Evolutionary conservation across 1,140 invertebrate species (phyloP).

Genomic region (Ephestia elutella): DNA sequence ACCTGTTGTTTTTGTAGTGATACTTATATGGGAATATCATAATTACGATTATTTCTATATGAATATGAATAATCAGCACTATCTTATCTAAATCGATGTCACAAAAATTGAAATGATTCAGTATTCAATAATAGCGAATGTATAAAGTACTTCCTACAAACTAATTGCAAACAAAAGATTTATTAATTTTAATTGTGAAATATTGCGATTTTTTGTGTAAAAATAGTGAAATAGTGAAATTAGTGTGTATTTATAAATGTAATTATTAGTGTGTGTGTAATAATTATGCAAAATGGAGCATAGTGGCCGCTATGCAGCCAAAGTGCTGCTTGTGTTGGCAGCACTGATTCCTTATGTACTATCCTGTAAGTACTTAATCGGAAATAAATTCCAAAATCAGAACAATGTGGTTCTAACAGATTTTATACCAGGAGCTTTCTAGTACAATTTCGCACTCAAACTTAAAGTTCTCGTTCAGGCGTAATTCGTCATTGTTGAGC

Average conservation of each 20-base stretch:
- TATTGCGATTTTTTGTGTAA: background rate
- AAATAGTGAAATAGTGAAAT: background rate
- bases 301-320: slow-evolving; percentile 11
- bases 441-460: no score
- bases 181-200: background rate
- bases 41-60: background rate
- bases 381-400: background rate
- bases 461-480: no score
- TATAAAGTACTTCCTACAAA: background rate
- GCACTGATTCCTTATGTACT: background rate
- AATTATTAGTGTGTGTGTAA: background rate
- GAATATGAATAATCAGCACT: background rate
- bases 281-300: slow-evolving; percentile 26
- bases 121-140: background rate
- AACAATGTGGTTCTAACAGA: no score
- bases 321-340: slow-evolving; percentile 10
- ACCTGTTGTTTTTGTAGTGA: background rate
- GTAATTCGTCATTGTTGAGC: no score
- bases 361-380: slow-evolving; percentile 7
- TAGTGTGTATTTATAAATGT: background rate
- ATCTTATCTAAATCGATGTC: slow-evolving; percentile 3
- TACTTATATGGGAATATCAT: background rate
- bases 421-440: no score
- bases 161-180: background rate
- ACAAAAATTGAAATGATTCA: background rate